These are phyloP conservation scores for Hylaea fasciaria DNA, from an alignment of 2,888 invertebrate species.

Conservation along the genomic window DNA sequence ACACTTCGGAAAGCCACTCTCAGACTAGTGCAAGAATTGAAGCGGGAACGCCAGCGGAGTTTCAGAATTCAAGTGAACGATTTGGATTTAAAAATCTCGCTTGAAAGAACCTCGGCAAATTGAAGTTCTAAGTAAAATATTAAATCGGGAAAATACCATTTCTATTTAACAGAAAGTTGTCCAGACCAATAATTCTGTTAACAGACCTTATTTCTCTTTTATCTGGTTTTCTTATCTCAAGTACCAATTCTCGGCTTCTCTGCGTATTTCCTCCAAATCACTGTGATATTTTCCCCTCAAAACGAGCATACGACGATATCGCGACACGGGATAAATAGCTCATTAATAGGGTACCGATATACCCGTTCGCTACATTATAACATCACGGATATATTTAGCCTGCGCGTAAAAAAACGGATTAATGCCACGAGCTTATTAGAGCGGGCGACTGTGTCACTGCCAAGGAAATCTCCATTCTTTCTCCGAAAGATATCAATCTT, in stretches of 20 bases:
- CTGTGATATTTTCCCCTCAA: slow-evolving; percentile 20
- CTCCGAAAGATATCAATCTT: slow-evolving; percentile 42
- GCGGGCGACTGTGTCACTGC: slow-evolving; percentile 50
- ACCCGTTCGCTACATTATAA: slow-evolving; percentile 25
- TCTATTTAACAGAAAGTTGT: not conserved
- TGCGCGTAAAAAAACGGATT: slow-evolving; percentile 44
- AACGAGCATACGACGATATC: slow-evolving; percentile 26
- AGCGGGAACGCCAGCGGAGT: slow-evolving; percentile 2
- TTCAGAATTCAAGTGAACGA: slow-evolving; percentile 23
- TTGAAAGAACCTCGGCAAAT: slow-evolving; percentile 30
- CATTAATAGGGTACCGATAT: slow-evolving; percentile 39
- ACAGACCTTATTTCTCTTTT: not conserved
- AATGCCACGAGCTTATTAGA: slow-evolving; percentile 48
- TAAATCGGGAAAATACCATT: not conserved
- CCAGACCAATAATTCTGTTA: slow-evolving; percentile 2
- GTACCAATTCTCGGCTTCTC: not conserved
- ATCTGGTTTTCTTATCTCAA: not conserved
- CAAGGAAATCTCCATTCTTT: slow-evolving; percentile 47
- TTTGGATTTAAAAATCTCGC: slow-evolving; percentile 20
- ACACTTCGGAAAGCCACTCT: slow-evolving; percentile 7
- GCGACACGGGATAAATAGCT: slow-evolving; percentile 36
- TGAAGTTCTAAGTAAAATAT: slow-evolving; percentile 20
- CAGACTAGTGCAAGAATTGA: not conserved
- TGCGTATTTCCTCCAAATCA: slow-evolving; percentile 11
- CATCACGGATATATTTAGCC: slow-evolving; percentile 43